Evolutionary conservation across 1,140 invertebrate genomes (phyloP).

Genomic region (Hypothenemus hampei): DNA sequence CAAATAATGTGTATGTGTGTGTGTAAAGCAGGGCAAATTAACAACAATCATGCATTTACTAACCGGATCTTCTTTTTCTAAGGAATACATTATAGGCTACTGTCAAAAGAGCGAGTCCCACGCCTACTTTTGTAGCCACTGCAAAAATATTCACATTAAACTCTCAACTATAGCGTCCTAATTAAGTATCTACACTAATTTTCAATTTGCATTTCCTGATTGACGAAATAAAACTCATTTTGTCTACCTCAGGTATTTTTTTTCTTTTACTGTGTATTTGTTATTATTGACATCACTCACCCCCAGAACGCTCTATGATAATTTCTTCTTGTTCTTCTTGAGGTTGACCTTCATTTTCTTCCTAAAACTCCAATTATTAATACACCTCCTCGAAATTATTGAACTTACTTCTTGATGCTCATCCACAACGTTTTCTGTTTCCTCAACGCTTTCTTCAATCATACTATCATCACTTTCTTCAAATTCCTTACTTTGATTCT

Average conservation of each 20-base stretch:
- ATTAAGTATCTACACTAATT: neutral
- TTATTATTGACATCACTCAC: conserved; percentile 21
- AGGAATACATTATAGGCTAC: conserved; percentile 69
- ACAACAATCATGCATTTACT: conserved; percentile 34
- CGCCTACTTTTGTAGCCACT: conserved; percentile 74
- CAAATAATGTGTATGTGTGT: conserved; percentile 12
- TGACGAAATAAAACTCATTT: too few relatives aligned
- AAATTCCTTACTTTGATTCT: neutral
- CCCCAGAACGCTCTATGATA: conserved; percentile 22
- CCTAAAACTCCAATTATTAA: neutral
- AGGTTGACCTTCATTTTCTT: conserved; percentile 8
- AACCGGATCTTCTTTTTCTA: conserved; percentile 47
- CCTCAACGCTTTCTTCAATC: neutral
- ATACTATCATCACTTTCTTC: neutral
- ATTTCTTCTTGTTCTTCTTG: conserved; percentile 39
- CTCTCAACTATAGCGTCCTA: neutral
- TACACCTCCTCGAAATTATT: neutral
- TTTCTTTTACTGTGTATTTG: too few relatives aligned
- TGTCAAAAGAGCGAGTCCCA: conserved; percentile 68
- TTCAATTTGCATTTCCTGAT: conserved; percentile 39
- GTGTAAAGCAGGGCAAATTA: conserved; percentile 30
- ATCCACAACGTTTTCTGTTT: too few relatives aligned
- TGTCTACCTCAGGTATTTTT: too few relatives aligned
- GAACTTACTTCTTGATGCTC: neutral
- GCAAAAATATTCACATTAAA: conserved; percentile 44